Evolutionary conservation across 1,140 invertebrate species (phyloP).

Genomic region (Ceratina calcarata): DNA sequence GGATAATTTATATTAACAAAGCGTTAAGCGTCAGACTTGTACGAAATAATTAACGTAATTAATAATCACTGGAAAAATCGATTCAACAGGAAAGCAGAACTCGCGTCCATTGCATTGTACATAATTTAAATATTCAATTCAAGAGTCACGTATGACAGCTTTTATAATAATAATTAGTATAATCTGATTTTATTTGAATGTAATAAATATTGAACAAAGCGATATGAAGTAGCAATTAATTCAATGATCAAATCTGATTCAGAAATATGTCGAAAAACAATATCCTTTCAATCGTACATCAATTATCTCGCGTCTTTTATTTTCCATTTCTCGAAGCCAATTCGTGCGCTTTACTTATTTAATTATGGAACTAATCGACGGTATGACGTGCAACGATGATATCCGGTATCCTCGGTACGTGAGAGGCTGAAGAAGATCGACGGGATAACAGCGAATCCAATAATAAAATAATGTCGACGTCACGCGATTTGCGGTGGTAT

Average conservation of each 20-base stretch:
- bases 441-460: slow-evolving; percentile 50
- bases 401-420: slow-evolving; percentile 55
- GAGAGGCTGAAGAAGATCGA: slow-evolving; percentile 47
- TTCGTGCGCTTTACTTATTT: no score
- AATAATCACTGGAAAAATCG: slow-evolving; percentile 6
- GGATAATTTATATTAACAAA: neutral
- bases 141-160: slow-evolving; percentile 8
- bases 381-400: slow-evolving; percentile 36
- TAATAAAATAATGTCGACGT: slow-evolving; percentile 58
- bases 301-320: no score
- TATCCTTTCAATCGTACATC: no score
- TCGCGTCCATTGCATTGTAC: no score
- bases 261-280: no score
- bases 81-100: neutral
- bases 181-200: slow-evolving; percentile 1
- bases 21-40: neutral
- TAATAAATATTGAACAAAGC: neutral
- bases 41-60: slow-evolving; percentile 17
- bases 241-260: no score
- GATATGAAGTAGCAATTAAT: no score
- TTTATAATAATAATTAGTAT: slow-evolving; percentile 2
- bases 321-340: neutral
- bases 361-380: slow-evolving; percentile 43
- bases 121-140: slow-evolving; percentile 5
- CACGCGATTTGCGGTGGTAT: slow-evolving; percentile 46